phyloP scores from a whole-genome alignment of 2,888 invertebrate species.

The Julus scanicus region DNA sequence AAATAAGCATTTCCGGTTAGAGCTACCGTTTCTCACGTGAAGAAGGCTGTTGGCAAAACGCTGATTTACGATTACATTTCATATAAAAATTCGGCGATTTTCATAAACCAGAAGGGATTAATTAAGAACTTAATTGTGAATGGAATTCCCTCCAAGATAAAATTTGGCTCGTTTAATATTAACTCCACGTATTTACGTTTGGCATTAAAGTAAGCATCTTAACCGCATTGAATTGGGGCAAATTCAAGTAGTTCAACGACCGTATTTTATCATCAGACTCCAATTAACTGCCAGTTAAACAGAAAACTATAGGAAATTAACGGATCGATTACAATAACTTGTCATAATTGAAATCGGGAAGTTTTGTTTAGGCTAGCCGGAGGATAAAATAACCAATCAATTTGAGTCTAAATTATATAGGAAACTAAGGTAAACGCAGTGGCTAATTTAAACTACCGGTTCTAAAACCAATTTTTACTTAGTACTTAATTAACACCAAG shows the following conservation, averaged over 20 bases:
- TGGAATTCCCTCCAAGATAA: background rate
- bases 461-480: background rate
- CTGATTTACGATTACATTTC: too few relatives aligned
- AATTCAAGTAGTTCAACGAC: constrained; percentile 19
- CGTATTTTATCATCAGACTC: background rate
- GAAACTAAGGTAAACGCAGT: background rate
- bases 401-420: background rate
- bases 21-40: too few relatives aligned
- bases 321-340: constrained; percentile 34
- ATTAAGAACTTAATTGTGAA: background rate
- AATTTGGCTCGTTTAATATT: background rate
- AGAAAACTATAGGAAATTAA: background rate
- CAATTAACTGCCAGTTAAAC: background rate
- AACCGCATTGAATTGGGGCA: background rate
- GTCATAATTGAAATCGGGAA: constrained; percentile 17
- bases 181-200: background rate
- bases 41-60: too few relatives aligned
- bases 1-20: too few relatives aligned
- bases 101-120: background rate
- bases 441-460: background rate
- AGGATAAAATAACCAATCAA: constrained; percentile 31
- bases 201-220: background rate
- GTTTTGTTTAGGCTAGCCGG: constrained; percentile 19
- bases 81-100: too few relatives aligned
- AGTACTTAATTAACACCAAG: background rate